Percentiles rank a stretch among this genome's conserved stretches.
These are phyloP conservation scores for Odontamblyopus rebecca DNA, from an alignment of 2,797 vertebrate species.

Conservation along the genomic window DNA sequence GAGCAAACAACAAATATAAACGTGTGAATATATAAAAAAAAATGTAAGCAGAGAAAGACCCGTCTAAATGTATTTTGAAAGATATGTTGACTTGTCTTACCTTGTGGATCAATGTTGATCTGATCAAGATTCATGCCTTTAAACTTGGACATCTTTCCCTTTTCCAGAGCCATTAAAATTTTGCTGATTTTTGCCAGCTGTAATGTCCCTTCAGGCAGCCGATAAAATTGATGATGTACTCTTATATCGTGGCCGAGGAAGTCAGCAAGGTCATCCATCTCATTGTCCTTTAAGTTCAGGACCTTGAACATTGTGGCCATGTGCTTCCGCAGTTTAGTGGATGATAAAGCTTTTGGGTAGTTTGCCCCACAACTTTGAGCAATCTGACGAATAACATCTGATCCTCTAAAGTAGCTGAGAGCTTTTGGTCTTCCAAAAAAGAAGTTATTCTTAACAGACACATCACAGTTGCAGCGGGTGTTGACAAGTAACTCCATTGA, in stretches of 20 bases:
- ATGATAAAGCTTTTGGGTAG: neutral
- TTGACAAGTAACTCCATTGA: slow-evolving; percentile 15
- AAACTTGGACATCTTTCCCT: too few relatives aligned
- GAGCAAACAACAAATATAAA: too few relatives aligned
- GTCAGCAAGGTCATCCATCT: neutral
- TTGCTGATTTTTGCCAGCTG: too few relatives aligned
- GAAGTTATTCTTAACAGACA: neutral
- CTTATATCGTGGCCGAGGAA: neutral
- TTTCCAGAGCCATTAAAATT: too few relatives aligned
- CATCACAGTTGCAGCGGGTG: neutral
- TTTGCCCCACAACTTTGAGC: neutral
- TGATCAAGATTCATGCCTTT: too few relatives aligned
- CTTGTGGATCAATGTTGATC: too few relatives aligned
- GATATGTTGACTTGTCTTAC: too few relatives aligned
- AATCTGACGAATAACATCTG: slow-evolving; percentile 5
- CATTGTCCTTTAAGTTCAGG: neutral
- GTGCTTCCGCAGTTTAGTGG: neutral
- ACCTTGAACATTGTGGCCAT: slow-evolving; percentile 1
- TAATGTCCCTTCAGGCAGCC: too few relatives aligned
- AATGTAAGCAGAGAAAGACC: too few relatives aligned
- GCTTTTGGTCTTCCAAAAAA: neutral
- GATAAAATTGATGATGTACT: neutral
- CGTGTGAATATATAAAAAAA: too few relatives aligned
- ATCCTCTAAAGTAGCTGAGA: slow-evolving; percentile 1
- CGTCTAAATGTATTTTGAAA: too few relatives aligned